A percentile compares a stretch with the other conserved stretches of the same genome.
phyloP scores from a whole-genome alignment of 2,113 vertebrate species.

The Charina bottae region DNA sequence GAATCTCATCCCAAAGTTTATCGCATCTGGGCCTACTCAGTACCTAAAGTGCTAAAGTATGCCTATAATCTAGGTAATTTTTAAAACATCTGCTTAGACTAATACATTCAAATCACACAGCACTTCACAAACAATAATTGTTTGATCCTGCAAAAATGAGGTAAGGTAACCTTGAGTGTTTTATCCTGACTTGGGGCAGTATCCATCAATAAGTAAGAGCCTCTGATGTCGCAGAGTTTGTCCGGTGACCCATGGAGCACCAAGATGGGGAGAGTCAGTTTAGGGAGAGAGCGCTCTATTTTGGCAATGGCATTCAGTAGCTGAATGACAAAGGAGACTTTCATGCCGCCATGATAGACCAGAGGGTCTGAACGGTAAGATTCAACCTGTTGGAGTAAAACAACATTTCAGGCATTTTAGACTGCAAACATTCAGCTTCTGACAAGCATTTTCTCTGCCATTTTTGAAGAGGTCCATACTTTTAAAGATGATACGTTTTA shows the following conservation, averaged over 20 bases:
- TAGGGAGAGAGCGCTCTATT: slow-evolving; percentile 85
- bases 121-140: neutral
- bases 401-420: slow-evolving; percentile 2
- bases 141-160: neutral
- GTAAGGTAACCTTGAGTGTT: slow-evolving; percentile 84
- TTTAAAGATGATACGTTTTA: neutral
- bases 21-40: neutral
- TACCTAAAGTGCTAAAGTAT: neutral
- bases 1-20: neutral
- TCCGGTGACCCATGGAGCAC: slow-evolving; percentile 90
- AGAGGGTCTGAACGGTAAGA: slow-evolving; percentile 84
- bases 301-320: slow-evolving; percentile 83
- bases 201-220: slow-evolving; percentile 87
- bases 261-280: slow-evolving; percentile 87
- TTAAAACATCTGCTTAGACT: neutral
- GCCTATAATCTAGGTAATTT: neutral
- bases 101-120: neutral
- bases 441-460: neutral
- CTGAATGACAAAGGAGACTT: slow-evolving; percentile 88
- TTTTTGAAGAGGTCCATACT: neutral
- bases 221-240: slow-evolving; percentile 89
- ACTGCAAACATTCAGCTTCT: neutral
- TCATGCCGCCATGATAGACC: slow-evolving; percentile 83
- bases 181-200: slow-evolving; percentile 86
- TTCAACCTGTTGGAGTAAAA: slow-evolving; percentile 79